Evolutionary conservation across 2,797 vertebrate species (phyloP), one percentile per base, ranked within the genome.

Genomic region (Acanthurus tractus): DNA sequence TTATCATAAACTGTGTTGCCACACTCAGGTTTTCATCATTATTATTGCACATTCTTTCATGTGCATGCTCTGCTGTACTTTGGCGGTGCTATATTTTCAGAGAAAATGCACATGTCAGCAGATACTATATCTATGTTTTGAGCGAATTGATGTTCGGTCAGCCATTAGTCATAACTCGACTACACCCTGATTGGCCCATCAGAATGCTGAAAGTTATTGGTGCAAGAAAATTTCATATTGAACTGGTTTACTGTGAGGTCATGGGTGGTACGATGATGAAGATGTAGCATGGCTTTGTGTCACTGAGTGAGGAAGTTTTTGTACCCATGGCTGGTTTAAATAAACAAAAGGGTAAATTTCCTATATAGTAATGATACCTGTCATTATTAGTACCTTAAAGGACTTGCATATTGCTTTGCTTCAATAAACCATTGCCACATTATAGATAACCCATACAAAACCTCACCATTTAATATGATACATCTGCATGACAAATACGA

Each of bases 51-150:
- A 4, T 9, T 14, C 34, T 22, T 12, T 49, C 50, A n/a, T 67
- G n/a, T 20, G 34, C 50, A 52, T 18, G 10, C 29, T 46, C 12
- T 40, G 38, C 40, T 53, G 40, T n/a, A n/a, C 23, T 29, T 23
- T 64, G 12, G 58, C 56, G 22, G 25, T 46, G 65, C 65, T n/a
- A 0, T 42, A n/a, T 58, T 57, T 64, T 70, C 46, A 63, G 45
- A 63, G 18, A 11, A 67, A 53, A 18, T 42, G 54, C 64, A 38
- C 53, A 17, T 25, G 48, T 50, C 59, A 73, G 73, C 73, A 76
- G 64, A 42, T 15, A 9, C 29, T 17, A 42, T 22, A 18, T 17
- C n/a, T 17, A 15, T 9, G 0, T 42, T 53, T 40, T 6, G 8
- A 15, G 7, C 8, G 29, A 63, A 71, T 8, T 46, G 56, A 76